Evolutionary conservation across 2,797 vertebrate species (phyloP).

Genomic region (Pterois miles): DNA sequence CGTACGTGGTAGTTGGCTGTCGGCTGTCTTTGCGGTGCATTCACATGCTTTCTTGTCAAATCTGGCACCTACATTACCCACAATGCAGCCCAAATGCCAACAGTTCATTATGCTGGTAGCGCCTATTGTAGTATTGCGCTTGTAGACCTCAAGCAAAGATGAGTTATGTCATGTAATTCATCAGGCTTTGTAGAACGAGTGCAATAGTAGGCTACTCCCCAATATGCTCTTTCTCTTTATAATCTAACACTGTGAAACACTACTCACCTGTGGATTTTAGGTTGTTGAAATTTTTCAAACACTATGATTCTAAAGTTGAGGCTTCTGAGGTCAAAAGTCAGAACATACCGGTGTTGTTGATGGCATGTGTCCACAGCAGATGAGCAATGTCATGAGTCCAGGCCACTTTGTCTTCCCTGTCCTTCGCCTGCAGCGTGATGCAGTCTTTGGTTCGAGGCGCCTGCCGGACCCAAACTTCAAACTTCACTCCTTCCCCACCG

Average conservation of each 20-base stretch:
- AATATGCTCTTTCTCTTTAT: too few relatives aligned
- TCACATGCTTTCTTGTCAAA: background rate
- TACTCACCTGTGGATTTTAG: background rate
- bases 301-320: background rate
- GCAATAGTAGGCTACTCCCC: too few relatives aligned
- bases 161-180: background rate
- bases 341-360: constrained; percentile 87
- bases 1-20: background rate
- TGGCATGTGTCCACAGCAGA: constrained; percentile 92
- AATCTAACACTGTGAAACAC: too few relatives aligned
- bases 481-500: constrained; percentile 86
- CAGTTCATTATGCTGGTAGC: background rate
- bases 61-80: constrained; percentile 1
- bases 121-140: background rate
- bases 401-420: constrained; percentile 76
- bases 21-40: background rate
- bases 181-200: background rate
- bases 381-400: constrained; percentile 91
- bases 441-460: constrained; percentile 84
- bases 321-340: constrained; percentile 17
- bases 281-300: background rate
- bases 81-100: background rate
- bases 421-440: constrained; percentile 86
- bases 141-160: too few relatives aligned
- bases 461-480: constrained; percentile 91